Evolutionary conservation across 2,797 vertebrate species (phyloP), one percentile per base, ranked within the genome.

Genomic region (Microtus obscurus): DNA sequence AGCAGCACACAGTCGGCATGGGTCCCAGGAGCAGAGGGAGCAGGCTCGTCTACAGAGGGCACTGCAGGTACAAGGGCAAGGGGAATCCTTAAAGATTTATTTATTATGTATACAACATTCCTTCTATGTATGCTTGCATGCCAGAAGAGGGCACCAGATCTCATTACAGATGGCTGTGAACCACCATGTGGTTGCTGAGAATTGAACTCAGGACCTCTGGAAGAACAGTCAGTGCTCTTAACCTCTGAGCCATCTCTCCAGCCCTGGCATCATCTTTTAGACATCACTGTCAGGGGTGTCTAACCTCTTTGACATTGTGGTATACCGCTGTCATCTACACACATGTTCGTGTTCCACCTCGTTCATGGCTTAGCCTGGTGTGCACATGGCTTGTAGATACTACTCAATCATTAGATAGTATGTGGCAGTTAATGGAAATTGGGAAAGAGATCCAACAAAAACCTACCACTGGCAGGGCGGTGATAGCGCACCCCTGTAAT

Each of bases 11-110:
- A 67, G 63, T 85, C 96, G 74, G 92, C 97, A 93, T 48, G 94
- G 97, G 89, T 83, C 97, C 95, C 92, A 63, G 97, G 97, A 97
- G 95, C 97, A 97, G 97, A 95, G 96, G 96, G 96, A 95, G 97
- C 94, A 89, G 96, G 94, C 94, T 81, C 95, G 77, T 92, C 97
- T 97, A 83, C 97, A 96, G 95, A 97, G 93, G 89, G 94, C 97
- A 51, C 97, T 97, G 97, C 97, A 98, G 97, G 97, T 97, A 98
- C 87, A 10, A 21, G 90, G 87, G 69, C 19, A 27, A 21, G 61
- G 43, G 63, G 82, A 59, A 59, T 59, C 34, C 86, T 16, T 3
- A 56, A 56, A 19, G 53, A 6, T 56, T 56, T 56, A 19, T 56
- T 56, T 19, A 56, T 56, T 56, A 19, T 56, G 53, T 56, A 56